Evolutionary conservation across 2,888 invertebrate genomes (phyloP), one percentile per base, ranked within the genome.

Genomic region (Apodemia zela): DNA sequence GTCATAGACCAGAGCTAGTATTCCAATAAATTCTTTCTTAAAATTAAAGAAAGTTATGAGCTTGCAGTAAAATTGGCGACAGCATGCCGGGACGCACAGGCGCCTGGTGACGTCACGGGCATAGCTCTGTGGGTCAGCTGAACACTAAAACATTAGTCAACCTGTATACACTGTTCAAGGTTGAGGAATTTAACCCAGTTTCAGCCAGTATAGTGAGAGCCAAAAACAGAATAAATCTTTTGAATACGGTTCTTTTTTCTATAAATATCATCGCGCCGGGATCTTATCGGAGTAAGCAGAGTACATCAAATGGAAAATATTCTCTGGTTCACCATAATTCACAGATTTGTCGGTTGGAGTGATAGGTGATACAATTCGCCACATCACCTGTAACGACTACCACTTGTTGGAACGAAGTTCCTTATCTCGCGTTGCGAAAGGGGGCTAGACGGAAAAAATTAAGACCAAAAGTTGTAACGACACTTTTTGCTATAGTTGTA

Each of bases 61-160:
- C 63, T 54, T 67, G 70, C 66, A 66, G 68, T 69, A 69, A 71
- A 72, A 69, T 69, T 65, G 72, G 74, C 77, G 75, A 66, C 76
- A 45, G 18, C 2, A 60, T 42, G 75, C 71, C 77, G 77, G 75
- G 85, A 68, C 85, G 61, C 7, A 6, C 17, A 18, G 84, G 77
- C 84, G 79, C 78, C 83, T 68, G 49, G 74, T 84, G 85, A 85
- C 84, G 85, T 85, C 81, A 82, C 66, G 65, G 73, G 66, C 15
- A 47, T 47, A 21, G 18, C 74, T 79, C 70, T 73, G 72, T 77
- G 78, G 84, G 85, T 85, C 77, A 85, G 73, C 77, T 64, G 81
- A 76, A 69, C 75, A 74, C 67, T 73, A 72, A 76, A 75, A 74
- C 45, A 21, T 54, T 25, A 54, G 51, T 54, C 25, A 21, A 54